Evolutionary conservation across 2,888 invertebrate genomes (phyloP).

Genomic region (Caenorhabditis sinica): DNA sequence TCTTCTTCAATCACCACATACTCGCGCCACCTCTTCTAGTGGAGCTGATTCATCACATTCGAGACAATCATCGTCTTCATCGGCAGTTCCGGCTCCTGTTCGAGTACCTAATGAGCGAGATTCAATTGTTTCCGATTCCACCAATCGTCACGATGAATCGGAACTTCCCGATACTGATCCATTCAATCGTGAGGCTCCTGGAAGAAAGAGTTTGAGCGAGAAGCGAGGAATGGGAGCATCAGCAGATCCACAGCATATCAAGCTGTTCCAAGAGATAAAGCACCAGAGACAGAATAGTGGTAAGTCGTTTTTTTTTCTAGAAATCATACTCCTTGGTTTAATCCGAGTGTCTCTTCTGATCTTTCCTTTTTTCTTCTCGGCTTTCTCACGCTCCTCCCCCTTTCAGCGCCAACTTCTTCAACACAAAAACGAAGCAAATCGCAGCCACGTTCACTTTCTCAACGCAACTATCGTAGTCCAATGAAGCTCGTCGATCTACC

Average conservation of each 20-base stretch:
- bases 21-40: conserved; percentile 53
- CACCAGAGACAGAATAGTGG: conserved; percentile 86
- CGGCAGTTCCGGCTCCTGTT: conserved; percentile 16
- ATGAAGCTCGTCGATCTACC: conserved; percentile 42
- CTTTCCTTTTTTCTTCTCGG: no score
- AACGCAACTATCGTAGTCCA: conserved; percentile 58
- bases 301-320: conserved; percentile 57
- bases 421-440: conserved; percentile 65
- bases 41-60: conserved; percentile 59
- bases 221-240: conserved; percentile 87
- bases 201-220: conserved; percentile 98
- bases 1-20: conserved; percentile 50
- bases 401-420: conserved; percentile 60
- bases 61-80: conserved; percentile 53
- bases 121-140: conserved; percentile 33
- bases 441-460: conserved; percentile 62
- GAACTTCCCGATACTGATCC: conserved; percentile 69
- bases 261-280: conserved; percentile 94
- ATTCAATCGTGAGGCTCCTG: conserved; percentile 93
- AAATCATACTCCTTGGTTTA: no score
- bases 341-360: no score
- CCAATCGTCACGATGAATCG: conserved; percentile 57
- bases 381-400: conserved; percentile 42
- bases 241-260: conserved; percentile 93
- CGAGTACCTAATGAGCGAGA: conserved; percentile 36